Evolutionary conservation across 2,888 invertebrate species (phyloP).

Genomic region (Lepidochrysops patricia): DNA sequence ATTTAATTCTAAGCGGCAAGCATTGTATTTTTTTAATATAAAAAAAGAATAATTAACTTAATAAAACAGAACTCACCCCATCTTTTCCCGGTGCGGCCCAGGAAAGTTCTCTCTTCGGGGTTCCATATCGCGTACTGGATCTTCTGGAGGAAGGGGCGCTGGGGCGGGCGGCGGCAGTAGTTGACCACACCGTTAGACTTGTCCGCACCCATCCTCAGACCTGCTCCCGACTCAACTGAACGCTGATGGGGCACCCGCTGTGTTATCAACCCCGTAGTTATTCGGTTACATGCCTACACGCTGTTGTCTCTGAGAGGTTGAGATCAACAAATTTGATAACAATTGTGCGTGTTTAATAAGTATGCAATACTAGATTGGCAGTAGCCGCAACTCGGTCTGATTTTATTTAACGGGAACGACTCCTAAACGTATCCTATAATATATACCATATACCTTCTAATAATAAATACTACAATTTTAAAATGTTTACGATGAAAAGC

Average conservation of each 20-base stretch:
- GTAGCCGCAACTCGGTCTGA: too few relatives aligned
- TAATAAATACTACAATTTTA: too few relatives aligned
- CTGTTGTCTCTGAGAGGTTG: conserved; percentile 14
- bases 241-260: conserved; percentile 11
- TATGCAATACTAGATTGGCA: too few relatives aligned
- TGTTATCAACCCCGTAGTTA: background rate
- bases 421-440: too few relatives aligned
- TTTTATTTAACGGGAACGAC: too few relatives aligned
- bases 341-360: too few relatives aligned
- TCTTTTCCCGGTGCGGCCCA: conserved; percentile 75
- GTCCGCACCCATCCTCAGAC: conserved; percentile 56
- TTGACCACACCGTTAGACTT: conserved; percentile 55
- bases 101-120: conserved; percentile 73
- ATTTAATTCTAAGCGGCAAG: too few relatives aligned
- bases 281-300: conserved; percentile 13
- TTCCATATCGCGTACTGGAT: conserved; percentile 73
- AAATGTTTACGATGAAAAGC: too few relatives aligned
- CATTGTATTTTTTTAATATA: too few relatives aligned
- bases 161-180: conserved; percentile 54
- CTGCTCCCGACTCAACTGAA: conserved; percentile 22
- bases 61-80: conserved; percentile 82
- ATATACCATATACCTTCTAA: too few relatives aligned
- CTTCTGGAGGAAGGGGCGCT: conserved; percentile 51
- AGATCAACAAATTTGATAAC: background rate
- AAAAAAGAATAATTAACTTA: too few relatives aligned